phyloP scores from a whole-genome alignment of 2,797 vertebrate species.

The Schizothorax lantsangensis region DNA sequence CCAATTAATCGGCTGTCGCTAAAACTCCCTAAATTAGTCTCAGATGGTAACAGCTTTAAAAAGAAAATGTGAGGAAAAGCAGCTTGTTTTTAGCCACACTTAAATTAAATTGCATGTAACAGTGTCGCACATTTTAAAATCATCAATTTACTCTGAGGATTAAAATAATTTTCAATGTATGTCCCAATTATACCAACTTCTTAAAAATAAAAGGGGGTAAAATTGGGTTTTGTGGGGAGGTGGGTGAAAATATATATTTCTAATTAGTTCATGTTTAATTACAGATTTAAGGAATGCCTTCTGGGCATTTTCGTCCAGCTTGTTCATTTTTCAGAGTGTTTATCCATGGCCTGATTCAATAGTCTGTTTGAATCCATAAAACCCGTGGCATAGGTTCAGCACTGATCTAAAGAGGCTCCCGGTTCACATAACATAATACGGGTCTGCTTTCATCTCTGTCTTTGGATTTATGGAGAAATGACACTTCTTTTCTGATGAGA shows the following conservation, averaged over 20 bases:
- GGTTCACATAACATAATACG: conserved; percentile 12
- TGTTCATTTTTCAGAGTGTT: conserved; percentile 52
- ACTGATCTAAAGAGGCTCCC: conserved; percentile 20
- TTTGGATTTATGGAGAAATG: not conserved
- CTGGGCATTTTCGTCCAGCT: conserved; percentile 30
- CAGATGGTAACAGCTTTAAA: conserved; percentile 1
- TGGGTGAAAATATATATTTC: not conserved
- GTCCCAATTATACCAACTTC: not conserved
- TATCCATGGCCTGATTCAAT: conserved; percentile 25
- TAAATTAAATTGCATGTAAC: not conserved
- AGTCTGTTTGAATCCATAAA: conserved; percentile 30
- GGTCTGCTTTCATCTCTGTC: not conserved
- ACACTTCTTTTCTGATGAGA: not conserved
- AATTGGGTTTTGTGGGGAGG: not conserved
- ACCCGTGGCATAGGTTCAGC: conserved; percentile 7
- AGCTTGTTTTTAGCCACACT: not conserved
- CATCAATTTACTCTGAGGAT: not conserved
- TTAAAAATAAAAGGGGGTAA: not conserved
- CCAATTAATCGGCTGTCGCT: not conserved
- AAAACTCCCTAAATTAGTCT: conserved; percentile 10
- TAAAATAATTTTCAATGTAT: not conserved
- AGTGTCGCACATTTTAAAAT: not conserved
- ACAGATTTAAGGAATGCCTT: conserved; percentile 10
- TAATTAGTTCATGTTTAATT: conserved; percentile 46
- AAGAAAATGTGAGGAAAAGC: not conserved